phyloP scores from a whole-genome alignment of 1,140 invertebrate genomes.

The Melanaphis sacchari region DNA sequence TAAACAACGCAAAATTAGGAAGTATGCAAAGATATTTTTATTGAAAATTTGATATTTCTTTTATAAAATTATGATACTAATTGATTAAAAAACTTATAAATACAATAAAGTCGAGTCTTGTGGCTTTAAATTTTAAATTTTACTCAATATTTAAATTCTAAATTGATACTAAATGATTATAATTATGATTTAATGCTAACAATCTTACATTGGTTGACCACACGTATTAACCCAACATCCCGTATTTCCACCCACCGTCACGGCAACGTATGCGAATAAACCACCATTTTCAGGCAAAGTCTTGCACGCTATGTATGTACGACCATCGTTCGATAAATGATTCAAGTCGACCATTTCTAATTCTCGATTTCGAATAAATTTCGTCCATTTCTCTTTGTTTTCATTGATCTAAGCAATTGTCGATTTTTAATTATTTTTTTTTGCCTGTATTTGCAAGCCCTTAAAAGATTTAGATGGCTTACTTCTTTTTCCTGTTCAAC shows the following conservation, averaged over 20 bases:
- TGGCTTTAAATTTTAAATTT: background rate
- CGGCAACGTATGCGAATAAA: slow-evolving; percentile 17
- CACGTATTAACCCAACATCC: slow-evolving; percentile 18
- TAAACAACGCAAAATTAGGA: background rate
- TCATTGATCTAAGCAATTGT: background rate
- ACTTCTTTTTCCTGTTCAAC: slow-evolving; percentile 4
- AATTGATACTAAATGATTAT: background rate
- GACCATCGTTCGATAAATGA: slow-evolving; percentile 31
- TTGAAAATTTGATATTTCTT: background rate
- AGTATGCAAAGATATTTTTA: background rate
- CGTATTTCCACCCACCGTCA: slow-evolving; percentile 7
- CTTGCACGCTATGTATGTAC: slow-evolving; percentile 25
- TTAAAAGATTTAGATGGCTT: background rate
- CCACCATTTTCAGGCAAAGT: background rate
- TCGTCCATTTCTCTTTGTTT: background rate
- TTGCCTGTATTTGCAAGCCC: too few species aligned
- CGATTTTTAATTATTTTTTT: background rate
- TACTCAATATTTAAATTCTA: background rate
- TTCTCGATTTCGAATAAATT: slow-evolving; percentile 15
- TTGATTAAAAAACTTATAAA: background rate
- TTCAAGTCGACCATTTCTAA: slow-evolving; percentile 34
- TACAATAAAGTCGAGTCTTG: background rate
- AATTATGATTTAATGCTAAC: background rate
- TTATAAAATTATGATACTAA: background rate
- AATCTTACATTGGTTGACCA: slow-evolving; percentile 2